A percentile compares a stretch with the other conserved stretches of the same genome.
These are phyloP conservation scores for Punctoribates punctum DNA, from an alignment of 2,888 invertebrate species.

Conservation along the genomic window DNA sequence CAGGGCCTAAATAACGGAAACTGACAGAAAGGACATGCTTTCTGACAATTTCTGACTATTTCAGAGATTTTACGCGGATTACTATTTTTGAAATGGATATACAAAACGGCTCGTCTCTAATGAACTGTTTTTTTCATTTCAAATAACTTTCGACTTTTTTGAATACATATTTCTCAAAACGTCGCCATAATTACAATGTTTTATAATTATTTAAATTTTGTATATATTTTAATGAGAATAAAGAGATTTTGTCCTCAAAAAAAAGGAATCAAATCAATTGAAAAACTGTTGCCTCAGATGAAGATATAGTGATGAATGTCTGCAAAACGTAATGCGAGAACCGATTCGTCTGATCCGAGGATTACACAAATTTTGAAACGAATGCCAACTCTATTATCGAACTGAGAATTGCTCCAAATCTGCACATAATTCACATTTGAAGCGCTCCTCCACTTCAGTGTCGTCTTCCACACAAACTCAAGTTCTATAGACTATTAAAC, in stretches of 20 bases:
- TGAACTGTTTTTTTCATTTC: background rate
- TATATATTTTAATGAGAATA: too few species aligned
- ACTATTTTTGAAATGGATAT: background rate
- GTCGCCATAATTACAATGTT: too few species aligned
- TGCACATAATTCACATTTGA: too few species aligned
- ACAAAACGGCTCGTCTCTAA: background rate
- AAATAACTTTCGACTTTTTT: background rate
- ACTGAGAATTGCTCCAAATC: too few species aligned
- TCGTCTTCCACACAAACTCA: too few species aligned
- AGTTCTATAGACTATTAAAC: too few species aligned
- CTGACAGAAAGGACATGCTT: slow-evolving; percentile 6
- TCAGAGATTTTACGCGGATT: slow-evolving; percentile 27
- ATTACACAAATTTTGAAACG: background rate
- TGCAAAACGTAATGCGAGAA: background rate
- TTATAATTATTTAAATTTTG: background rate
- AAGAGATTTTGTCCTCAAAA: too few species aligned
- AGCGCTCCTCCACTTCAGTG: too few species aligned
- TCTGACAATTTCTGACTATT: slow-evolving; percentile 9
- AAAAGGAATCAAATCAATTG: background rate
- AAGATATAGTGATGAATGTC: background rate
- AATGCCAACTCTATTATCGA: background rate
- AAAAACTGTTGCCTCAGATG: background rate
- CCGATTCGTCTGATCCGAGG: background rate
- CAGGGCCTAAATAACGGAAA: background rate
- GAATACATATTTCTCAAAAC: too few species aligned